Evolutionary conservation across 2,113 vertebrate species (phyloP), one percentile per base, ranked within the genome.

Genomic region (Apaloderma vittatum): DNA sequence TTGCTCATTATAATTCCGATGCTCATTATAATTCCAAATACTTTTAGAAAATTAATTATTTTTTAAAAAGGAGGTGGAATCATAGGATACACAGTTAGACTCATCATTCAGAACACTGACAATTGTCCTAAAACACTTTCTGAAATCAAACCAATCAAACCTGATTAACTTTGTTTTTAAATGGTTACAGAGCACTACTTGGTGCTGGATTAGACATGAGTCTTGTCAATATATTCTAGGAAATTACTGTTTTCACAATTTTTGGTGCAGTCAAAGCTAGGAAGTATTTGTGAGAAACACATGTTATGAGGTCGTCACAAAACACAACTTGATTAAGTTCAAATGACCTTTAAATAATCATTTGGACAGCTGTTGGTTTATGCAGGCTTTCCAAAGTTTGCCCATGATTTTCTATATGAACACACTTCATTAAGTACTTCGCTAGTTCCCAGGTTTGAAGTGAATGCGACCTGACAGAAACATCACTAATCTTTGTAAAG

Each of bases 291-390:
- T 87, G 16, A 91, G 57, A 80, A 78, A 79, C 30, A 76, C 24
- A 65, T 75, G 48, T 51, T 23, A 34, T 36, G 52, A 95, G 6
- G 12, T n/a, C 83, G 67, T 76, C 62, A 58, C 0, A 0, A 78
- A 94, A 55, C 24, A 65, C 20, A 74, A 32, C 30, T 58, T 80
- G 14, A 78, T 15, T 78, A 65, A 66, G 36, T 76, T 94, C 63
- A 80, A 95, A 65, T 43, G 71, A 88, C n/a, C 66, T 95, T 88
- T 93, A 90, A 82, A 93, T 93, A 86, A 87, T 90, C 21, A 29
- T 86, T 93, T 82, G 71, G 73, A 82, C 57, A 72, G 81, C 19
- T 93, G 70, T 72, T 93, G 52, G 54, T 68, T 96, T 95, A 85
- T 51, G 67, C 67, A 90, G 83, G 54, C 40, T 76, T 90, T 91